Percentiles rank a stretch among this genome's conserved stretches.
These are phyloP conservation scores for Microvelia longipes DNA, from an alignment of 1,140 invertebrate species.

Conservation along the genomic window DNA sequence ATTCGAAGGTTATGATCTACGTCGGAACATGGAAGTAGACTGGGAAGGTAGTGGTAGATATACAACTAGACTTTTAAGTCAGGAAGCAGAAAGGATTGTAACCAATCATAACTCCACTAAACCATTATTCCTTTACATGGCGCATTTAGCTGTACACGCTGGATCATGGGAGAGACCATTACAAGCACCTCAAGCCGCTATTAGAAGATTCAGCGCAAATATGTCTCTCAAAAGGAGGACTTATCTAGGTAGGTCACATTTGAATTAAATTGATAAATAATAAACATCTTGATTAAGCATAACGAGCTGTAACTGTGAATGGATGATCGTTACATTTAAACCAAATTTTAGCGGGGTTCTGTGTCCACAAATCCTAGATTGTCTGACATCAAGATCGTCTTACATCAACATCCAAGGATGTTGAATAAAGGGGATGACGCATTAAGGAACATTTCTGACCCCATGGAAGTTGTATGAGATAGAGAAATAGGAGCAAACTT, in stretches of 20 bases:
- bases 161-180: constrained; percentile 28
- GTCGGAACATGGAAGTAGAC: constrained; percentile 25
- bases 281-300: background rate
- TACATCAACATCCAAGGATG: too few relatives aligned
- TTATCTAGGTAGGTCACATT: constrained; percentile 35
- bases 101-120: constrained; percentile 30
- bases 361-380: background rate
- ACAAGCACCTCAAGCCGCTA: constrained; percentile 40
- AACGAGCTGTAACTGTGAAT: background rate
- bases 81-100: constrained; percentile 39
- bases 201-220: constrained; percentile 40
- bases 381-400: background rate
- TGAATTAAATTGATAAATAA: background rate
- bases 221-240: constrained; percentile 35
- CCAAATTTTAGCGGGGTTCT: background rate
- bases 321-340: background rate
- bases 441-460: too few relatives aligned
- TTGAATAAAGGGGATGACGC: too few relatives aligned
- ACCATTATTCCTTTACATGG: constrained; percentile 44
- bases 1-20: constrained; percentile 29
- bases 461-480: too few relatives aligned
- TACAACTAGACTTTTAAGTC: constrained; percentile 40
- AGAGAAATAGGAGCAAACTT: too few relatives aligned
- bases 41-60: constrained; percentile 36
- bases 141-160: constrained; percentile 40